Evolutionary conservation across 1,140 invertebrate genomes (phyloP).

Genomic region (Heliconius hewitsoni): DNA sequence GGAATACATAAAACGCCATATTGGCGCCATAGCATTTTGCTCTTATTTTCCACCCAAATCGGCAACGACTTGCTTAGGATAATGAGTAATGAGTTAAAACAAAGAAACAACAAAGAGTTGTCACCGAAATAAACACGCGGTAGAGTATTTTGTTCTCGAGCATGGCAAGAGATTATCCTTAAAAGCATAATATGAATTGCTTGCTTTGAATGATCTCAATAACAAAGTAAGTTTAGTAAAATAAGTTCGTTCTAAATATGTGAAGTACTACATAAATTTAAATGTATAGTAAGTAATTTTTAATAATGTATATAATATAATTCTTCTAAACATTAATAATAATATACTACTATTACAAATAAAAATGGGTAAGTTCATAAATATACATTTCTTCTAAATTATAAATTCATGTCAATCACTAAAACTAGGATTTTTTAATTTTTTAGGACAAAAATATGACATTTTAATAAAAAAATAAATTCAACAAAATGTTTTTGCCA

Average conservation of each 20-base stretch:
- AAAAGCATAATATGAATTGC: constrained; percentile 13
- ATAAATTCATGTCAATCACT: too few relatives aligned
- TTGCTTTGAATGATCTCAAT: neutral
- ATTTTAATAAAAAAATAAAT: neutral
- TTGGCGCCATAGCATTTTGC: constrained; percentile 62
- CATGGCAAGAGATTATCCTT: constrained; percentile 19
- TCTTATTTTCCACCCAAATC: constrained; percentile 62
- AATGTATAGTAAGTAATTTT: too few relatives aligned
- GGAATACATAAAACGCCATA: constrained; percentile 35
- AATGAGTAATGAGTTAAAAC: constrained; percentile 69
- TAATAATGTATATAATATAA: too few relatives aligned
- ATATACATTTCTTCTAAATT: too few relatives aligned
- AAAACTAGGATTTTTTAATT: too few relatives aligned
- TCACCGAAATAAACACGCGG: constrained; percentile 54
- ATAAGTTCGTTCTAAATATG: too few relatives aligned
- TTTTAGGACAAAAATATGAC: too few relatives aligned
- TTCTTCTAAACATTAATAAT: too few relatives aligned
- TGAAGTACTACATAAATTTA: too few relatives aligned
- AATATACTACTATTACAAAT: too few relatives aligned
- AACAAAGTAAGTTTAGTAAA: neutral
- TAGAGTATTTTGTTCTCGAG: constrained; percentile 34
- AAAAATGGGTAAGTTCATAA: too few relatives aligned
- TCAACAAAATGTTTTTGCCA: neutral
- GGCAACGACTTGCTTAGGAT: constrained; percentile 57
- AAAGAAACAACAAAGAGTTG: constrained; percentile 50